Evolutionary conservation across 1,140 invertebrate genomes (phyloP).

Genomic region (Littorina saxatilis): DNA sequence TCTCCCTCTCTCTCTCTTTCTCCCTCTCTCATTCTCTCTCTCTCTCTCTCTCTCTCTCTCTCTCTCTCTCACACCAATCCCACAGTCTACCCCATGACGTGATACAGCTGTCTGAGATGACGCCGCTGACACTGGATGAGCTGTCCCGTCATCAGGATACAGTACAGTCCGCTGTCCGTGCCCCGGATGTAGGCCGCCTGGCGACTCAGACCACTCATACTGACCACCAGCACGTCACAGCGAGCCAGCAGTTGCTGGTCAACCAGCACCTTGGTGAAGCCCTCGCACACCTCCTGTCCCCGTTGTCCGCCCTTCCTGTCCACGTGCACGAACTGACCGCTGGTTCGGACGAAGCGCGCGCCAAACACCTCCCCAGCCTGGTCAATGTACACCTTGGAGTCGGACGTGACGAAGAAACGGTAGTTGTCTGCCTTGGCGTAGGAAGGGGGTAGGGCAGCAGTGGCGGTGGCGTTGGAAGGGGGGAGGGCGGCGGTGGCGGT

Average conservation of each 20-base stretch:
- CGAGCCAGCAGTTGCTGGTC: constrained; percentile 40
- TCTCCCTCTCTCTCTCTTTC: too few relatives aligned
- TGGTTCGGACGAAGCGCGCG: background rate
- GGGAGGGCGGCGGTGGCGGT: background rate
- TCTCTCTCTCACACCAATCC: too few relatives aligned
- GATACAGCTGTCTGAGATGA: too few relatives aligned
- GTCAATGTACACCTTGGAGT: constrained; percentile 33
- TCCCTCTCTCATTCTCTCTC: too few relatives aligned
- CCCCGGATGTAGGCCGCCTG: constrained; percentile 35
- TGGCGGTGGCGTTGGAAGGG: background rate
- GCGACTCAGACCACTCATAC: constrained; percentile 17
- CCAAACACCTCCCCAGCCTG: constrained; percentile 28
- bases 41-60: too few relatives aligned
- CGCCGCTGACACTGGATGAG: background rate
- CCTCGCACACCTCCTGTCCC: constrained; percentile 19
- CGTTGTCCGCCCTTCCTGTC: constrained; percentile 7
- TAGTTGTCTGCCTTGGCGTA: background rate
- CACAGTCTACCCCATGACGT: too few relatives aligned
- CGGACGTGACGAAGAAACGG: constrained; percentile 46
- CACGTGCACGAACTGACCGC: constrained; percentile 32
- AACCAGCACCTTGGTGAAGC: constrained; percentile 35
- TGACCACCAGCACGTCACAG: constrained; percentile 47
- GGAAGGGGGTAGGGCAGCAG: background rate
- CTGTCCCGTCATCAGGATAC: constrained; percentile 32
- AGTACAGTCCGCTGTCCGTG: constrained; percentile 34